phyloP scores from a whole-genome alignment of 2,113 vertebrate genomes.

The Nestor notabilis region DNA sequence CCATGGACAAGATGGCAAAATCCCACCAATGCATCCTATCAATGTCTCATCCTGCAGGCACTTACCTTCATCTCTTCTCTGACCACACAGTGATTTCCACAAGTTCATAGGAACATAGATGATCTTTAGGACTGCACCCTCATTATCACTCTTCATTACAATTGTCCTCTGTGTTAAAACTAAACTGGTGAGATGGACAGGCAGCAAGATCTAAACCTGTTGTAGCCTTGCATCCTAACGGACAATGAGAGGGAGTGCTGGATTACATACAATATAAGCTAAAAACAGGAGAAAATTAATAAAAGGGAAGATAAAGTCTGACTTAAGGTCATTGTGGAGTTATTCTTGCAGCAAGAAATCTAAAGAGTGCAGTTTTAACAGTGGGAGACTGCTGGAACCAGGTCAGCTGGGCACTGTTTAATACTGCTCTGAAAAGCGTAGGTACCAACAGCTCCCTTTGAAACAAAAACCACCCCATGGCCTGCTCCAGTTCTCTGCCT shows the following conservation, averaged over 20 bases:
- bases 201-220: neutral
- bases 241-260: neutral
- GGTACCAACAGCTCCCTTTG: neutral
- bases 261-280: neutral
- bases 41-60: rapidly evolving
- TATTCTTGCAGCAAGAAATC: neutral
- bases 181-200: neutral
- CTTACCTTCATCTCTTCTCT: neutral
- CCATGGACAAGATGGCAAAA: neutral
- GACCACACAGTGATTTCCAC: neutral
- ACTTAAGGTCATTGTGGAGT: neutral
- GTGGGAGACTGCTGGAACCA: neutral
- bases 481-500: neutral
- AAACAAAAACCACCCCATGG: neutral
- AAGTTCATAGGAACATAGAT: neutral
- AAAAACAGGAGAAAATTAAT: neutral
- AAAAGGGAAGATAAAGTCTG: neutral
- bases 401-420: neutral
- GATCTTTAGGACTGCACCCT: neutral
- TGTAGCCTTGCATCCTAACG: neutral
- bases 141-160: neutral
- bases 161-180: rapidly evolving
- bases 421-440: neutral
- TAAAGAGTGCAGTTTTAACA: neutral
- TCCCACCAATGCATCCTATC: neutral